Base-by-base conservation (phyloP, 2,797 vertebrate genomes). In the Orientallactaga sibirica region DNA sequence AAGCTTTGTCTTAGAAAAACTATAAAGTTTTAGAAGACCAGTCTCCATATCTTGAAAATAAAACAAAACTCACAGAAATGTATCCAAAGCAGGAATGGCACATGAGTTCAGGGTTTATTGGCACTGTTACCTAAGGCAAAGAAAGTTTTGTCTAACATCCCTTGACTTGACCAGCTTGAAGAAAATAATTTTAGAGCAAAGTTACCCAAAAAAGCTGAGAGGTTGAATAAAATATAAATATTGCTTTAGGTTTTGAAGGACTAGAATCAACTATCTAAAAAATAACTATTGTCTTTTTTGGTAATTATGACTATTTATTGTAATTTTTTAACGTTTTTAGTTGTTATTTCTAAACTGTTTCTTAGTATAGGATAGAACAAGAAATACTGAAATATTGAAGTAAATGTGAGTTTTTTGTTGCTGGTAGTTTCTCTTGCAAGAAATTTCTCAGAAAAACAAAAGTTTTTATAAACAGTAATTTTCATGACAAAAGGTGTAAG, bases 181-280 rank as follows among this genome's bases (percentile, higher is more conserved):
- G n/a, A 19, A 1, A 61, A 6, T 22, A 71, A 41, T 86, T 84
- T 73, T 73, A 84, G 61, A 86, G 24, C 15, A 75, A 96, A 66
- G 43, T 62, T 94, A 62, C 48, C 48, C 20, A 15, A 75, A 66
- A 37, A 95, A 92, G 61, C 2, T 7, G 11, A 43, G 43, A 18
- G 62, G 76, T 9, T 68, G 27, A 61, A 22, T 73, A 75, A 68
- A 86, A 73, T 83, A 71, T 29, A 91, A 77, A 37, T 37, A 73
- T 24, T 75, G 76, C 58, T 82, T 88, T 82, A 52, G 16, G 85
- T 89, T 92, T 84, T 80, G 48, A 86, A 96, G n/a, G 12, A 52
- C 33, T 70, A 16, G 64, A 91, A 64, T 90, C 4, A 61, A 33
- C 55, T 71, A 70, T 24, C 8, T 90, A 83, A 87, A 88, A 88